These are phyloP conservation scores for Ostrea edulis DNA, from an alignment of 1,140 invertebrate genomes.

Conservation along the genomic window DNA sequence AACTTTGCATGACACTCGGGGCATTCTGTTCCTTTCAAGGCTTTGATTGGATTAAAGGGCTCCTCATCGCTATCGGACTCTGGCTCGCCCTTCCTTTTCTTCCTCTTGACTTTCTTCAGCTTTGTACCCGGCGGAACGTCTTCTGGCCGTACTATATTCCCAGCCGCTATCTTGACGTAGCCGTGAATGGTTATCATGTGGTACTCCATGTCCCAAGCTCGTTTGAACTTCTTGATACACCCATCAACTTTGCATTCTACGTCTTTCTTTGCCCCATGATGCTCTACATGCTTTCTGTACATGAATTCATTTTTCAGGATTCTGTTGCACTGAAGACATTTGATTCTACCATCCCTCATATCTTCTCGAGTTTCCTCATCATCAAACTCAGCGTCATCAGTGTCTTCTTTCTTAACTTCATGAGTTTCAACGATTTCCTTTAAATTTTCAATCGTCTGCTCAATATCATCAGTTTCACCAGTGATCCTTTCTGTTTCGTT, in stretches of 20 bases:
- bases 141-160: constrained; percentile 38
- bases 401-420: background rate
- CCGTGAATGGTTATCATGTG: constrained; percentile 54
- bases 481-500: background rate
- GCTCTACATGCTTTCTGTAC: constrained; percentile 44
- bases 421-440: background rate
- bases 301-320: constrained; percentile 42
- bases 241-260: constrained; percentile 32
- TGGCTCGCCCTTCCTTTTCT: background rate
- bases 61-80: constrained; percentile 9
- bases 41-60: constrained; percentile 10
- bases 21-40: constrained; percentile 29
- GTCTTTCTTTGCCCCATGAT: constrained; percentile 45
- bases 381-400: background rate
- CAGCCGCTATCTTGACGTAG: constrained; percentile 48
- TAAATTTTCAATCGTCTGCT: background rate
- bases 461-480: background rate
- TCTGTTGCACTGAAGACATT: background rate
- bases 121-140: background rate
- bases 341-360: background rate
- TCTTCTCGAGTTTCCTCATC: background rate
- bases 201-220: constrained; percentile 53
- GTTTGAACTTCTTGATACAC: constrained; percentile 51
- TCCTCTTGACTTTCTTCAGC: constrained; percentile 8
- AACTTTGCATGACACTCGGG: constrained; percentile 16